phyloP scores from a whole-genome alignment of 2,888 invertebrate species.

The Netelia fuscicornis region DNA sequence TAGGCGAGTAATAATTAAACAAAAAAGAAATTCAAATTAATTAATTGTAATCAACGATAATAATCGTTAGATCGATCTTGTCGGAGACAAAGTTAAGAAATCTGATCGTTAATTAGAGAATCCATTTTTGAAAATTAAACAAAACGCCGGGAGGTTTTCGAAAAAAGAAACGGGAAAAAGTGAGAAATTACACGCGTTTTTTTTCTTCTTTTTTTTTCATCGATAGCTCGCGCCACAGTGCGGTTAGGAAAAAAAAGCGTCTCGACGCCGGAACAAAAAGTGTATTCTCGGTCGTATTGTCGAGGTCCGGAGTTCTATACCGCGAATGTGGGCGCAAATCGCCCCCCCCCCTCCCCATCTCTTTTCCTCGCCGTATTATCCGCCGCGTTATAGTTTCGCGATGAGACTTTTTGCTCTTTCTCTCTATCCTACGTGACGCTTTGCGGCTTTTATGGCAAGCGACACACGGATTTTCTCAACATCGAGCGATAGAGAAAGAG shows the following conservation, averaged over 20 bases:
- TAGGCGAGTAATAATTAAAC: not conserved
- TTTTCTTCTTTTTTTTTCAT: conserved; percentile 3
- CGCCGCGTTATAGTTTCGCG: conserved; percentile 43
- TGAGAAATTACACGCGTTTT: not conserved
- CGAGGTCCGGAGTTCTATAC: conserved; percentile 42
- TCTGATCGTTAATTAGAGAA: not conserved
- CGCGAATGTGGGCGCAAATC: conserved; percentile 39
- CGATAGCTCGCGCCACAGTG: conserved; percentile 28
- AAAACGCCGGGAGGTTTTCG: not conserved
- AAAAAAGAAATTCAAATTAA: not conserved
- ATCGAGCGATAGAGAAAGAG: not conserved
- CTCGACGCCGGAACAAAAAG: conserved; percentile 48
- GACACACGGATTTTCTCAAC: conserved; percentile 30
- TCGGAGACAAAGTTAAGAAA: not conserved
- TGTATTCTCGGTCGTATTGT: conserved; percentile 56
- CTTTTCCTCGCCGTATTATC: conserved; percentile 45
- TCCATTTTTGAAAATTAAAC: conserved; percentile 1
- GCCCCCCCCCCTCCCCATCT: not conserved
- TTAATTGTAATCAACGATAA: not conserved
- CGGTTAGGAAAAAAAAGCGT: conserved; percentile 14
- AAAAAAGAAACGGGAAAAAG: not conserved
- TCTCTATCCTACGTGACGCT: conserved; percentile 23
- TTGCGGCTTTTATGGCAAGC: conserved; percentile 40
- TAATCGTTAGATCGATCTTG: not conserved
- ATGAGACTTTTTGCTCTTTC: conserved; percentile 28